These are phyloP conservation scores for Salvelinus sp. DNA, from an alignment of 2,113 vertebrate genomes.

Conservation along the genomic window DNA sequence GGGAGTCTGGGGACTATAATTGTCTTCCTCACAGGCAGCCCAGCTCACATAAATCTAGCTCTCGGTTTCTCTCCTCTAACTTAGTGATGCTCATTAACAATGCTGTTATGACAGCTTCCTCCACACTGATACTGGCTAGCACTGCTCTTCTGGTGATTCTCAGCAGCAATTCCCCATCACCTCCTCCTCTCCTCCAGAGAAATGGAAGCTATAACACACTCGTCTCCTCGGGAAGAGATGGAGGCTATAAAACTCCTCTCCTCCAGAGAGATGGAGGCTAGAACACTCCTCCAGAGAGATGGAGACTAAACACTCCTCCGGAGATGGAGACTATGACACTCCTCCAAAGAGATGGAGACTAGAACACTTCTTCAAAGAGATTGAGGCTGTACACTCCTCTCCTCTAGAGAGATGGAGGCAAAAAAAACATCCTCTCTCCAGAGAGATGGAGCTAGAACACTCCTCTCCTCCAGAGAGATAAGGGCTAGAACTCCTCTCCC, in stretches of 20 bases:
- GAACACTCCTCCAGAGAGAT: no score
- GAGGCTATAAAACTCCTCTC: constrained; percentile 5
- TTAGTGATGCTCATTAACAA: constrained; percentile 58
- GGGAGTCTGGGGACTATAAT: constrained; percentile 4
- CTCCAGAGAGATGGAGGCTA: not conserved
- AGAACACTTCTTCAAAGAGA: no score
- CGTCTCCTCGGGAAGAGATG: accelerated
- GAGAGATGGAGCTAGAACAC: no score
- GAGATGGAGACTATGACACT: no score
- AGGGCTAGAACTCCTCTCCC: no score
- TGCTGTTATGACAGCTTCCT: constrained; percentile 61
- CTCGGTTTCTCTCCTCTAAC: constrained; percentile 26
- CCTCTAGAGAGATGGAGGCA: no score
- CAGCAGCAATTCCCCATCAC: constrained; percentile 16
- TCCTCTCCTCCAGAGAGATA: no score
- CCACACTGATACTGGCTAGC: constrained; percentile 24
- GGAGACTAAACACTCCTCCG: no score
- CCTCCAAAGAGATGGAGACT: no score
- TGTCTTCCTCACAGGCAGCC: constrained; percentile 31
- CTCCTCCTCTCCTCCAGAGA: not conserved
- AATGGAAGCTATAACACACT: no score
- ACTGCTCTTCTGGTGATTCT: constrained; percentile 51
- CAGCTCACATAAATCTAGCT: constrained; percentile 31
- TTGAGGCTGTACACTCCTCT: no score
- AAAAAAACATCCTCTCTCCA: no score